Evolutionary conservation across 2,113 vertebrate species (phyloP).

Genomic region (Perognathus longimembris): DNA sequence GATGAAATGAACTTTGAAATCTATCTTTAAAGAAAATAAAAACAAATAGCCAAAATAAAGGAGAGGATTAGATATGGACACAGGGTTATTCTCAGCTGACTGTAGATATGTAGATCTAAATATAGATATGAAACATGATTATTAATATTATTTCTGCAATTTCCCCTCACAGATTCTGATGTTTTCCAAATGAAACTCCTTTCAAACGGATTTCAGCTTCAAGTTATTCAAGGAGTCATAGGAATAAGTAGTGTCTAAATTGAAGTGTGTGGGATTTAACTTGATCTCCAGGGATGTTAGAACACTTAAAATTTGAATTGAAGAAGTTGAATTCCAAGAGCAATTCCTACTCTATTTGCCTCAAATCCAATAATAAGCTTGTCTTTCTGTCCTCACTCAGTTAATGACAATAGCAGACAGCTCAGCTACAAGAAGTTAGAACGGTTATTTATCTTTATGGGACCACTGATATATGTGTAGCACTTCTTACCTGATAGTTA

Average conservation of each 20-base stretch:
- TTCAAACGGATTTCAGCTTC: no score
- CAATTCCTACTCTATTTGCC: conserved; percentile 11
- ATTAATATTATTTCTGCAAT: background rate
- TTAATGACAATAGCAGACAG: conserved; percentile 51
- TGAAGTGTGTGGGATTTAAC: background rate
- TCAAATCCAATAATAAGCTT: conserved; percentile 44
- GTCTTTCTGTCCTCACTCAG: conserved; percentile 9
- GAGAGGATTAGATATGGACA: background rate
- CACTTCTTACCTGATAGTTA: conserved; percentile 64
- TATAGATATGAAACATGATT: background rate
- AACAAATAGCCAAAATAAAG: background rate
- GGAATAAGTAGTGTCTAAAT: conserved; percentile 24
- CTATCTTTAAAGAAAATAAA: background rate
- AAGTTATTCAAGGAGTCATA: conserved; percentile 41
- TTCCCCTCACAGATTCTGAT: conserved; percentile 33
- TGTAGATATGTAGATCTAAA: background rate
- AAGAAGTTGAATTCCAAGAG: conserved; percentile 45
- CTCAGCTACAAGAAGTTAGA: conserved; percentile 60
- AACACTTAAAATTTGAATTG: conserved; percentile 36
- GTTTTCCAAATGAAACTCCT: conserved; percentile 28
- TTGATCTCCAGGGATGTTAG: background rate
- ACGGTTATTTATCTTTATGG: conserved; percentile 74
- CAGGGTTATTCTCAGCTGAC: background rate
- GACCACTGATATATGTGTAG: conserved; percentile 44
- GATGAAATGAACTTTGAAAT: conserved; percentile 31